Evolutionary conservation across 92 coral and sea anemone genomes (phyloP), one percentile per base, ranked within the genome.

Genomic region (Actinostola sp.): DNA sequence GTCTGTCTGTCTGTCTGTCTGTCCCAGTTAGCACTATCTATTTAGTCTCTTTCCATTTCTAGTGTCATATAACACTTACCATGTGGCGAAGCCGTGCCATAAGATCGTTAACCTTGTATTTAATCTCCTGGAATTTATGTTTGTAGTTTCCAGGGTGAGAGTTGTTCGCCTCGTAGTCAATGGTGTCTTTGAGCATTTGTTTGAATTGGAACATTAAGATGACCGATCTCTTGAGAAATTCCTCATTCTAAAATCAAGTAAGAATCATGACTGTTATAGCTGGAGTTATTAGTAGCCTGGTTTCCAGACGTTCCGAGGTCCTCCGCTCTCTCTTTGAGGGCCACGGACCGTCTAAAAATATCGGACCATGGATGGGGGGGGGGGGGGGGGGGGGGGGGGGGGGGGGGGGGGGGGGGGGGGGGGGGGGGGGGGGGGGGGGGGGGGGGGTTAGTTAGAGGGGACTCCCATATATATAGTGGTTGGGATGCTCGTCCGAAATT

Each of bases 241-340:
- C 67, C 65, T 68, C 43, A 12, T 86, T 77, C 90, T 86, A 56
- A 54, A 63, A 68, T 13, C 21, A 52, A 7, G 13, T 15, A 6
- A 16, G 12, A 33, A 71, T 1, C n/a, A 50, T 29, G 20, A 0
- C n/a, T 41, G 4, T 9, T 38, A 5, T 17, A 28, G 26, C n/a
- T 3, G 6, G 34, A 7, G 31, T 2, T 2, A 54, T 0, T 13
- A 61, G 13, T 27, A 14, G 8, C 41, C n/a, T 25, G 19, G 19
- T 66, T 77, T 73, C 60, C 8, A 66, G 82, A 53, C 54, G 54
- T 44, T 15, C 8, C 6, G 7, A 20, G 57, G 16, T 50, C 16
- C 6, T 50, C n/a, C n/a, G n/a, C n/a, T n/a, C n/a, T n/a, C n/a
- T n/a, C n/a, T n/a, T n/a, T n/a, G n/a, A n/a, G n/a, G n/a, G n/a